Percentiles rank a stretch among this genome's conserved stretches.
Evolutionary conservation across 2,797 vertebrate species (phyloP).

Genomic region (Pitangus sulphuratus): DNA sequence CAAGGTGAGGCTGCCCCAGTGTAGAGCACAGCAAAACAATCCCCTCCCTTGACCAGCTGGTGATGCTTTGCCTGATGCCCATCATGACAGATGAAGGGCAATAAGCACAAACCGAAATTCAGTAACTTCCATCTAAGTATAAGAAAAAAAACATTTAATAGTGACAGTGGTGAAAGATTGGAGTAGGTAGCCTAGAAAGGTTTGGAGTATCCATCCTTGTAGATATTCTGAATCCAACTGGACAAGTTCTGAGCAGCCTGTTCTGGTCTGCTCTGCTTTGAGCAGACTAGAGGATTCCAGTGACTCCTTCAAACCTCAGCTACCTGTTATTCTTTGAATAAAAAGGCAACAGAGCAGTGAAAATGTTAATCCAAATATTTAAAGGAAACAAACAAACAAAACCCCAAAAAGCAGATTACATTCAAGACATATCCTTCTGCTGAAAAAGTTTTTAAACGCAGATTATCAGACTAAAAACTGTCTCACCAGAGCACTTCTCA

Average conservation of each 20-base stretch:
- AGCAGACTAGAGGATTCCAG: background rate
- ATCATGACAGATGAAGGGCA: background rate
- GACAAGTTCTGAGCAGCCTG: background rate
- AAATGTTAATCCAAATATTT: background rate
- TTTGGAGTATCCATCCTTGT: background rate
- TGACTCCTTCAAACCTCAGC: background rate
- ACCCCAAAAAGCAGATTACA: background rate
- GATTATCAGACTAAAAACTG: background rate
- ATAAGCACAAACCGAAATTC: background rate
- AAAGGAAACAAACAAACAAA: background rate
- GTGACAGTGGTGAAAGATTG: background rate
- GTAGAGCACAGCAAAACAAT: too few relatives aligned
- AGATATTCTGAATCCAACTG: background rate
- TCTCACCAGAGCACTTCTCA: background rate
- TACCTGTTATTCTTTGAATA: background rate
- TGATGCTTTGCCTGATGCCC: too few relatives aligned
- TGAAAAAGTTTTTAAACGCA: background rate
- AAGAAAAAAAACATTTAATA: background rate
- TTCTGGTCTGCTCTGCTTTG: background rate
- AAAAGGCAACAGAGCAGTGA: background rate
- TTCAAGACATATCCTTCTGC: background rate
- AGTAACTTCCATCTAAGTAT: background rate
- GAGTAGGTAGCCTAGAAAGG: background rate
- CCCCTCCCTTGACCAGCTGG: too few relatives aligned
- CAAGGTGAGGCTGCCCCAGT: too few relatives aligned